Evolutionary conservation across 2,888 invertebrate species (phyloP).

Genomic region (Drosophila mulleri): DNA sequence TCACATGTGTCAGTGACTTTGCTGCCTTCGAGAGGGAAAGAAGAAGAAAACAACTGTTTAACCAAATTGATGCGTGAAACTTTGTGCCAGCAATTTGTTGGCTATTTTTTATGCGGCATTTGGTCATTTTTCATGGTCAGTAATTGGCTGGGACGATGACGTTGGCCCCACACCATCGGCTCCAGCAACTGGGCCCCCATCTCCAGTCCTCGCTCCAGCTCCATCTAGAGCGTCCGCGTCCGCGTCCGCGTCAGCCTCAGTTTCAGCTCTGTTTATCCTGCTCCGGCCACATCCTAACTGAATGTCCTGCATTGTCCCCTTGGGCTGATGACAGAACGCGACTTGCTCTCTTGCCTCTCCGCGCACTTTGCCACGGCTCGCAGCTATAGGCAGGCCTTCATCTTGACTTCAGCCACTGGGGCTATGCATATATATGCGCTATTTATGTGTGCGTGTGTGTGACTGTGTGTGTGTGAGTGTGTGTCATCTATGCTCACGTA

Average conservation of each 20-base stretch:
- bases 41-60: conserved; percentile 36
- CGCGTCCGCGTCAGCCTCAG: neutral
- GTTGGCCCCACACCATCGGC: conserved; percentile 6
- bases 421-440: conserved; percentile 71
- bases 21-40: too few species aligned
- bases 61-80: conserved; percentile 58
- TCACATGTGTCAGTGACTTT: conserved; percentile 25
- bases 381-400: conserved; percentile 40
- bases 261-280: conserved; percentile 11
- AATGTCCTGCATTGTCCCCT: conserved; percentile 55
- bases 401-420: conserved; percentile 29
- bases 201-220: too few species aligned
- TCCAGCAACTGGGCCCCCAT: neutral
- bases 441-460: conserved; percentile 55
- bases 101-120: conserved; percentile 56
- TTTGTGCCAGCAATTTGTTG: conserved; percentile 40
- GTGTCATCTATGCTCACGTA: conserved; percentile 78
- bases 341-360: conserved; percentile 13
- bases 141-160: conserved; percentile 53
- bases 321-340: conserved; percentile 65
- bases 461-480: conserved; percentile 50
- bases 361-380: conserved; percentile 15
- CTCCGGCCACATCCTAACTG: conserved; percentile 14
- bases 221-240: neutral
- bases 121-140: conserved; percentile 65